These are phyloP conservation scores for Scrobipalpa costella DNA, from an alignment of 2,888 invertebrate species.

Conservation along the genomic window DNA sequence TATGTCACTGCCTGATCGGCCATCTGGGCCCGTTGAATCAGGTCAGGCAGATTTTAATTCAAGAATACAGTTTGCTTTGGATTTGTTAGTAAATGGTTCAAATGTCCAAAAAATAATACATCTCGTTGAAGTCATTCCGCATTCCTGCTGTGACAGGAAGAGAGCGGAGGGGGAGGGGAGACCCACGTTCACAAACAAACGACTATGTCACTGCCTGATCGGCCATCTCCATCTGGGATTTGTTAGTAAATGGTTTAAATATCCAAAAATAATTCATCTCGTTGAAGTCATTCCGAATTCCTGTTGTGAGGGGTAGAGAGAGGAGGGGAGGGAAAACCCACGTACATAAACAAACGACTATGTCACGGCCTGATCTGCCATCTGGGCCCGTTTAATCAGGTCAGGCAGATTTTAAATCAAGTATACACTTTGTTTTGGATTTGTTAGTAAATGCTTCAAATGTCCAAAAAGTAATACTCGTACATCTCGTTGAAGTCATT, in stretches of 20 bases:
- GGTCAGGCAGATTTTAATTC: slow-evolving; percentile 41
- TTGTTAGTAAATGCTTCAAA: slow-evolving; percentile 4
- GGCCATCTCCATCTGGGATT: no score
- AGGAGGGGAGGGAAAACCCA: not conserved
- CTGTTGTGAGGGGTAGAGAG: not conserved
- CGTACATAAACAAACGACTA: no score
- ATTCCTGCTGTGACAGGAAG: slow-evolving; percentile 11
- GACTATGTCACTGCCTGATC: slow-evolving; percentile 26
- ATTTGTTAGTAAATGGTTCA: not conserved
- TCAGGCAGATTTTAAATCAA: slow-evolving; percentile 38
- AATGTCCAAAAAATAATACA: slow-evolving; percentile 18
- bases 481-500: slow-evolving; percentile 20
- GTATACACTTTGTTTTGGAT: slow-evolving; percentile 7
- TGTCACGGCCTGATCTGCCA: no score
- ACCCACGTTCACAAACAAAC: slow-evolving; percentile 30
- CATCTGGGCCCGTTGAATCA: slow-evolving; percentile 38
- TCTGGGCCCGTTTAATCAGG: slow-evolving; percentile 40
- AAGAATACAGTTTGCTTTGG: slow-evolving; percentile 12
- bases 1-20: slow-evolving; percentile 26
- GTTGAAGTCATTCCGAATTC: slow-evolving; percentile 23
- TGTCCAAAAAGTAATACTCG: slow-evolving; percentile 16
- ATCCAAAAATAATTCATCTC: slow-evolving; percentile 18
- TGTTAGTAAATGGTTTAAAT: no score
- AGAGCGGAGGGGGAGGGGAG: not conserved
- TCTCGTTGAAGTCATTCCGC: slow-evolving; percentile 23